Conservation (phyloP, 2,888 invertebrate genomes). For the Ferdinandea cuprea region DNA sequence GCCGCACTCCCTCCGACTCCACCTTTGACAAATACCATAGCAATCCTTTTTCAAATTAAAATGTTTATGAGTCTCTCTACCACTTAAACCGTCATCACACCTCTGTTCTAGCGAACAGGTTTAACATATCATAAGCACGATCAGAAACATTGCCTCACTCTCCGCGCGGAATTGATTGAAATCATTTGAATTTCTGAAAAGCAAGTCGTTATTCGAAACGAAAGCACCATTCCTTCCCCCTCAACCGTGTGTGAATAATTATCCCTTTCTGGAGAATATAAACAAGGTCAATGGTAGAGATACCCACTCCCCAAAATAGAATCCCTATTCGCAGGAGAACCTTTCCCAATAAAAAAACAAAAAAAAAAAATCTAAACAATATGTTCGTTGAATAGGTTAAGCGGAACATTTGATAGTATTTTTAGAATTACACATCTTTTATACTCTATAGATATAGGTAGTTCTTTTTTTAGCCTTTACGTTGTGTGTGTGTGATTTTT, state of each 20-base stretch:
- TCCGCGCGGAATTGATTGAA: background rate
- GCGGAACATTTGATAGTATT: conserved; percentile 6
- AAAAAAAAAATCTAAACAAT: background rate
- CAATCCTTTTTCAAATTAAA: no score
- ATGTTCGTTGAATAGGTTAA: no score
- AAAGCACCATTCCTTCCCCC: no score
- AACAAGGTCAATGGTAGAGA: conserved; percentile 37
- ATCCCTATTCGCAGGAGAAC: conserved; percentile 20
- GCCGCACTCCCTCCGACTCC: no score
- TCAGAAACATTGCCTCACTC: background rate
- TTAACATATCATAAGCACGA: conserved; percentile 1
- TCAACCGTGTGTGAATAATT: background rate
- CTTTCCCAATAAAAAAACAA: conserved; percentile 40
- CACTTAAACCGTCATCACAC: no score
- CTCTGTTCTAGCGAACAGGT: background rate
- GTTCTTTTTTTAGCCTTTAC: conserved; percentile 19
- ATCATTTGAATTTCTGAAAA: background rate
- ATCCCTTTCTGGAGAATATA: conserved; percentile 13
- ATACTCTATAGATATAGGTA: no score
- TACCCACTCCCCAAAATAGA: conserved; percentile 12
- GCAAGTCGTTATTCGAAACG: background rate
- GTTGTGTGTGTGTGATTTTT: background rate
- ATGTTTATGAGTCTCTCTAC: background rate
- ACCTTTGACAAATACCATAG: no score
- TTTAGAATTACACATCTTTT: conserved; percentile 31